A percentile compares a stretch with the other conserved stretches of the same genome.
These are phyloP conservation scores for Corella eumyota DNA, from an alignment of 23 tunicate species.

Conservation along the genomic window DNA sequence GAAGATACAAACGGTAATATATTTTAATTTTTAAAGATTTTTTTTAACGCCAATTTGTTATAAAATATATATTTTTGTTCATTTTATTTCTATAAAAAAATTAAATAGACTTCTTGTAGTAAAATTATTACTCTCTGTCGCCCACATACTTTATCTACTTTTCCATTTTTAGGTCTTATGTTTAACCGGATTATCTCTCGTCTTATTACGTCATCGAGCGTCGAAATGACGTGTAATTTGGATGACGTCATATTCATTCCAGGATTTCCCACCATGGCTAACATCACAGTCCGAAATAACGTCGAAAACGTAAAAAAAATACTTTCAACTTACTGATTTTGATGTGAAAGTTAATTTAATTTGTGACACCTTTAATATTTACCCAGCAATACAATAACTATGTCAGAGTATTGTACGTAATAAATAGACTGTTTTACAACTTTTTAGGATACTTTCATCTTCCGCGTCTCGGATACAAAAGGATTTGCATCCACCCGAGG, in stretches of 20 bases:
- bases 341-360: too few species aligned
- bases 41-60: too few species aligned
- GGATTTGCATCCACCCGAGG: conserved; percentile 6
- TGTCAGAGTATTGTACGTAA: too few species aligned
- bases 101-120: background rate
- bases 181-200: conserved; percentile 19
- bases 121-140: too few species aligned
- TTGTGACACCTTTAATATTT: too few species aligned
- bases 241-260: conserved; percentile 25
- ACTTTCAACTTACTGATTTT: too few species aligned
- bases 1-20: conserved; percentile 11
- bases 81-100: background rate
- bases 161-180: conserved; percentile 1
- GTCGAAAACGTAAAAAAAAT: conserved; percentile 25
- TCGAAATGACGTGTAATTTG: conserved; percentile 19
- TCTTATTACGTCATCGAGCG: conserved; percentile 13
- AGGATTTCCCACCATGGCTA: conserved; percentile 7
- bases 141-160: too few species aligned
- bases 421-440: background rate
- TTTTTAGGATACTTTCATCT: conserved; percentile 39
- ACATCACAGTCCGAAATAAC: conserved; percentile 23
- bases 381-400: too few species aligned
- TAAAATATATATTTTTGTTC: background rate
- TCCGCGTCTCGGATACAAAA: conserved; percentile 16
- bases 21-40: too few species aligned